Base-by-base conservation (phyloP, 2,797 vertebrate genomes). In the Acanthurus tractus region DNA sequence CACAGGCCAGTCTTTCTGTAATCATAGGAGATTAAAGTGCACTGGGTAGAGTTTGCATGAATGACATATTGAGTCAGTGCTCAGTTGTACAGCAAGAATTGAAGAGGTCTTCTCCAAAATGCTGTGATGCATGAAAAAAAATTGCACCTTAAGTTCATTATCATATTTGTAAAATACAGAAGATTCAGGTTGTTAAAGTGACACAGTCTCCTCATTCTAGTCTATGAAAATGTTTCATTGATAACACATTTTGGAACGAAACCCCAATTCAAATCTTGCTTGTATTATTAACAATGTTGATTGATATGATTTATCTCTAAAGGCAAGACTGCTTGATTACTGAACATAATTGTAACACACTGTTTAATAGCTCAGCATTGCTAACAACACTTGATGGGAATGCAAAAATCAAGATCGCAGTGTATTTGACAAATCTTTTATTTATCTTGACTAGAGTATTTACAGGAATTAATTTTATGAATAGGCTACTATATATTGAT, bases 361-460 rank as follows among this genome's bases (percentile, higher is more conserved):
- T 87, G 81, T 86, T 54, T 50, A 64, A 23, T 64, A 86, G 45
- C 59, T 78, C 49, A 74, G 25, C 61, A 84, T 66, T 63, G 46
- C 45, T 58, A 68, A 78, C 38, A 36, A 63, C 8, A 52, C 46
- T 78, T 79, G 70, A 68, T 58, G 25, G 40, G 81, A 74, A 61
- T 69, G 66, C 2, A 8, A 50, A 79, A 85, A 74, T 79, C 11
- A 52, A 63, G 15, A 52, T 42, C 58, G 17, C 23, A 17, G 72
- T 77, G 54, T 76, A 82, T 40, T 40, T 40, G 8, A 40, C 38
- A 74, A 61, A 78, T 69, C 25, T 76, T 81, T 79, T 83, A 87
- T 90, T 88, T 88, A 89, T 82, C 82, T 76, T 79, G 34, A 82
- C 14, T 29, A 82, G 44, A 62, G 55, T 88, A 87, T 90, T 86